Conservation (phyloP, 64 coral and sea anemone genomes). For the Montipora efflorescens region DNA sequence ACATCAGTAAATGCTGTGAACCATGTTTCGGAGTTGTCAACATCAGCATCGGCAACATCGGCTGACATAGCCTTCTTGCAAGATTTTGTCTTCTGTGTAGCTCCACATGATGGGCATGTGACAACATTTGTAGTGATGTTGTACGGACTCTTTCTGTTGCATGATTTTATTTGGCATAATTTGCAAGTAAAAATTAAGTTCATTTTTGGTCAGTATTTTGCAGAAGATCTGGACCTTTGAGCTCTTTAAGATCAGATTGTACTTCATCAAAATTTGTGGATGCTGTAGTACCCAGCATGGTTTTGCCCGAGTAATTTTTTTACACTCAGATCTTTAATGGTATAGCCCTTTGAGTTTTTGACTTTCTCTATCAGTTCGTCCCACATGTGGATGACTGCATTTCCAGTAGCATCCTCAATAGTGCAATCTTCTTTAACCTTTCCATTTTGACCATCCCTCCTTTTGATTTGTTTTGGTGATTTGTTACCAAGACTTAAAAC, state of each 20-base stretch:
- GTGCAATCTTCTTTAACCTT: conserved; percentile 50
- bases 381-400: conserved; percentile 68
- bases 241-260: conserved; percentile 15
- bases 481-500: conserved; percentile 42
- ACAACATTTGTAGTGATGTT: background rate
- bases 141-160: conserved; percentile 6
- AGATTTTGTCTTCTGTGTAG: conserved; percentile 44
- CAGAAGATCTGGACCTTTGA: conserved; percentile 52
- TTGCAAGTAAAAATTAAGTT: conserved; percentile 41
- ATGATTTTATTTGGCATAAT: conserved; percentile 52
- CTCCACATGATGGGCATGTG: conserved; percentile 13
- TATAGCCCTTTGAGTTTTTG: conserved; percentile 45
- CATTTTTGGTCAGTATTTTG: conserved; percentile 50
- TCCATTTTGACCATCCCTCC: conserved; percentile 37
- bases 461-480: conserved; percentile 53
- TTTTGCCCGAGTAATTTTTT: conserved; percentile 66
- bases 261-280: conserved; percentile 44
- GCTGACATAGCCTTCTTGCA: conserved; percentile 79
- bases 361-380: conserved; percentile 55
- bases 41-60: background rate
- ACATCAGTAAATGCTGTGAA: conserved; percentile 6
- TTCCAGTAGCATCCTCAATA: conserved; percentile 53
- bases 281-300: conserved; percentile 62
- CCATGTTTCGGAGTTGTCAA: background rate
- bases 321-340: conserved; percentile 51